These are phyloP conservation scores for Rhagologus leucostigma DNA, from an alignment of 2,113 vertebrate species.

Conservation along the genomic window DNA sequence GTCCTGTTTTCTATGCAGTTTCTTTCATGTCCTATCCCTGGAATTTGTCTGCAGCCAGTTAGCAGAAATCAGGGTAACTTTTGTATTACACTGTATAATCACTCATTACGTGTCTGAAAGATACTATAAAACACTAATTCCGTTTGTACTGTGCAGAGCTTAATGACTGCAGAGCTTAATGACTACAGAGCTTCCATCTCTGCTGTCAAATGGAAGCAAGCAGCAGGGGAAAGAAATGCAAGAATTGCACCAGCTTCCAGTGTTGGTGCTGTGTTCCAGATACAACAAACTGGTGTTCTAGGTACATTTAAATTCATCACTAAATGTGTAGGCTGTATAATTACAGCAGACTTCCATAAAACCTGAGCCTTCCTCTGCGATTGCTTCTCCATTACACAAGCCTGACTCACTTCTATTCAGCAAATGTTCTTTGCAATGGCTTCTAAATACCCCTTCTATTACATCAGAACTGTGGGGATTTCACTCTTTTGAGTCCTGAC, in stretches of 20 bases:
- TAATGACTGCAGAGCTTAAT: neutral
- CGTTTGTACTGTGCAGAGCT: neutral
- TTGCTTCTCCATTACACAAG: neutral
- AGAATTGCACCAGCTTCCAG: neutral
- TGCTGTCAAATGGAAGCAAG: neutral
- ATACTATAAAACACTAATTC: neutral
- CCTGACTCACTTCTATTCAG: neutral
- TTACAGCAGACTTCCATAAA: neutral
- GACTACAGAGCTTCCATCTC: neutral
- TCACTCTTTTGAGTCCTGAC: neutral
- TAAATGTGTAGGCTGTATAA: neutral
- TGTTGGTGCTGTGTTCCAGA: neutral
- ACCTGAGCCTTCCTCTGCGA: neutral
- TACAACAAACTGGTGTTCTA: neutral
- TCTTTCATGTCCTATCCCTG: neutral
- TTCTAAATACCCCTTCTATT: neutral
- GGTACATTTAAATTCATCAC: neutral
- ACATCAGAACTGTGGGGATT: neutral
- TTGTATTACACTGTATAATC: neutral
- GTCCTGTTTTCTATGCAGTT: neutral
- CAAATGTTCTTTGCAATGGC: neutral
- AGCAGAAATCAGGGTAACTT: neutral
- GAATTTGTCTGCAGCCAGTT: neutral
- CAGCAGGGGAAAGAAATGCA: neutral
- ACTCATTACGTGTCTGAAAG: neutral